Base-by-base conservation (phyloP, 2,113 vertebrate species). In the Brienomyrus brachyistius region DNA sequence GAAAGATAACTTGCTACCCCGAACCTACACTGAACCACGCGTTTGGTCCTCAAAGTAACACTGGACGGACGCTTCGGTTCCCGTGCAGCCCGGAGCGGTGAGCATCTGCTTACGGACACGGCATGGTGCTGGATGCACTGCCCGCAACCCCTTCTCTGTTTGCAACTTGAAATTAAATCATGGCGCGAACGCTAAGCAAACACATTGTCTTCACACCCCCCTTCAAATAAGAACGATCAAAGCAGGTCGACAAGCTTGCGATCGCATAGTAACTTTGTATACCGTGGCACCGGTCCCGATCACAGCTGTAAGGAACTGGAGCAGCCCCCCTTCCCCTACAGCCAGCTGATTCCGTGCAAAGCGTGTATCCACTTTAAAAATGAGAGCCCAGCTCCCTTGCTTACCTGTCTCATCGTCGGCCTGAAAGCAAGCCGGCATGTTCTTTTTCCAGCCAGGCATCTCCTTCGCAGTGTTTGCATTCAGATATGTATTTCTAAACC, bases 391-490 rank as follows among this genome's bases (percentile, higher is more conserved):
- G 23, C 21, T 43, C 23, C 13, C 48, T 40, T 45, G 94, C 95
- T 83, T 92, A 96, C 96, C 96, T 95, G 94, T 50, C 93, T 96
- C 96, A 89, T 95, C 95, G 92, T 96, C 96, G 89, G 96, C 95
- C 93, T 96, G 96, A 92, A 96, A 90, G 92, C 96, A 96, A 93
- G 95, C 95, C 82, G 96, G 96, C 92, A 96, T 96, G 88, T 94
- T 96, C 95, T 95, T 96, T 94, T 96, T 96, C 96, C 96, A 96
- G 91, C 95, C 95, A 77, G 96, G 96, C 96, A 96, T 96, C 92
- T 92, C 92, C 91, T 90, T 82, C 27, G 88, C 80, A 59, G 48
- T 74, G 59, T 91, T 59, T 59, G 88, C 88, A 89, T 91, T 91
- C 90, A 89, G 88, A 86, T 80, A 10, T 48, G 3, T 70, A 89